These are phyloP conservation scores for Eupsittula cactorum DNA, from an alignment of 2,113 vertebrate species.

Conservation along the genomic window DNA sequence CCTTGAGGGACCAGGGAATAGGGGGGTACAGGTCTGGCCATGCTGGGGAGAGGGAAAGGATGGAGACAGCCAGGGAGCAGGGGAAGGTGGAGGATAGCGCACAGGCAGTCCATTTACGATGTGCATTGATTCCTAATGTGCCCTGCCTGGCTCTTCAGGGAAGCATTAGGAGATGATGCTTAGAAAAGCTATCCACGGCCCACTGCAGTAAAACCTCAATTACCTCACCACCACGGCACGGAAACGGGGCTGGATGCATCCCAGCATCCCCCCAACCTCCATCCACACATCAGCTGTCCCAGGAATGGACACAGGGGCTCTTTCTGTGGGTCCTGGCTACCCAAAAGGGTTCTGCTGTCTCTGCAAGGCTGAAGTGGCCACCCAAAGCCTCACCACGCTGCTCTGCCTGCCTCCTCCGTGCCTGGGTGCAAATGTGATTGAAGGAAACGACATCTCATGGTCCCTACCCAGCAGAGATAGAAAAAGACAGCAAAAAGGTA, in stretches of 20 bases:
- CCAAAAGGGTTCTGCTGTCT: neutral
- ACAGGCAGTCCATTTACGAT: neutral
- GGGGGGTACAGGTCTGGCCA: neutral
- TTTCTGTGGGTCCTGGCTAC: accelerated
- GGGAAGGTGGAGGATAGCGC: neutral
- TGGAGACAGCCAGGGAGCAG: neutral
- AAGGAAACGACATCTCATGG: accelerated
- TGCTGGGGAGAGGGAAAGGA: neutral
- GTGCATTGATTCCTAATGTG: slow-evolving; percentile 51
- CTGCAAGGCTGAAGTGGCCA: neutral
- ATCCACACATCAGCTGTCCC: neutral
- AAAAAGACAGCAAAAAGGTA: neutral
- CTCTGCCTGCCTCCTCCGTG: neutral
- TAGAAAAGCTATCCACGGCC: neutral
- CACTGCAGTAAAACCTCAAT: neutral
- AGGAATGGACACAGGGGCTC: neutral
- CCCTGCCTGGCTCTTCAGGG: neutral
- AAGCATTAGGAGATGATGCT: slow-evolving; percentile 11
- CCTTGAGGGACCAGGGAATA: neutral
- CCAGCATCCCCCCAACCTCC: neutral
- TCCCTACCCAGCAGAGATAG: neutral
- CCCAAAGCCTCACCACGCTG: accelerated
- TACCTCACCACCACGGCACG: neutral
- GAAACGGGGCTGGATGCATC: neutral
- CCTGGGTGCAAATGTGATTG: too few relatives aligned